Conservation (phyloP, 35 echinoderm and acorn worm genomes). For the Ophiothrix spiculata region DNA sequence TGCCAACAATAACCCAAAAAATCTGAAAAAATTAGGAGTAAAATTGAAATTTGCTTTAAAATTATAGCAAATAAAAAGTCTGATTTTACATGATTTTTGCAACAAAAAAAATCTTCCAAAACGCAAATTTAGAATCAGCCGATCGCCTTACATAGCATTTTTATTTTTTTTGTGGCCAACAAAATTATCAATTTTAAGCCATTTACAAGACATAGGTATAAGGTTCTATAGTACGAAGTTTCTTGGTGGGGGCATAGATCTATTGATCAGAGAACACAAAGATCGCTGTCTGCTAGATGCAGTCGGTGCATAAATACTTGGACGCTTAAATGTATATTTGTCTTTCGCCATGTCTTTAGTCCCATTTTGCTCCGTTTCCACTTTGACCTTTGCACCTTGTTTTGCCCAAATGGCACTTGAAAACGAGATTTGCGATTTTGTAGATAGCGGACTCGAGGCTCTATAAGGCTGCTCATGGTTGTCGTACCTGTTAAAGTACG, state of each 20-base stretch:
- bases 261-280: not conserved
- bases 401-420: not conserved
- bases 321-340: not conserved
- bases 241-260: not conserved
- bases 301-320: not conserved
- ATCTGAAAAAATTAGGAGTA: too few relatives aligned
- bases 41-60: too few relatives aligned
- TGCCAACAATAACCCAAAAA: too few relatives aligned
- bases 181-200: too few relatives aligned
- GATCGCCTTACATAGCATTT: too few relatives aligned
- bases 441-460: not conserved
- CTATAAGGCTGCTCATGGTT: not conserved
- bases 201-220: too few relatives aligned
- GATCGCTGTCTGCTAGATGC: not conserved
- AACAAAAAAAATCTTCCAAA: too few relatives aligned
- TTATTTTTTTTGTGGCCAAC: too few relatives aligned
- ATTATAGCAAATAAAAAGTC: too few relatives aligned
- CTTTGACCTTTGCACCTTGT: not conserved
- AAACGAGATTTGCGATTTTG: not conserved
- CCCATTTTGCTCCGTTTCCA: too few relatives aligned
- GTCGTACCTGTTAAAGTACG: not conserved
- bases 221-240: not conserved
- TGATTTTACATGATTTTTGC: too few relatives aligned
- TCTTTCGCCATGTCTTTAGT: not conserved
- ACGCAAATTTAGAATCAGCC: too few relatives aligned